Conservation (phyloP, 2,113 vertebrate genomes). For the Syngnathus typhle region DNA sequence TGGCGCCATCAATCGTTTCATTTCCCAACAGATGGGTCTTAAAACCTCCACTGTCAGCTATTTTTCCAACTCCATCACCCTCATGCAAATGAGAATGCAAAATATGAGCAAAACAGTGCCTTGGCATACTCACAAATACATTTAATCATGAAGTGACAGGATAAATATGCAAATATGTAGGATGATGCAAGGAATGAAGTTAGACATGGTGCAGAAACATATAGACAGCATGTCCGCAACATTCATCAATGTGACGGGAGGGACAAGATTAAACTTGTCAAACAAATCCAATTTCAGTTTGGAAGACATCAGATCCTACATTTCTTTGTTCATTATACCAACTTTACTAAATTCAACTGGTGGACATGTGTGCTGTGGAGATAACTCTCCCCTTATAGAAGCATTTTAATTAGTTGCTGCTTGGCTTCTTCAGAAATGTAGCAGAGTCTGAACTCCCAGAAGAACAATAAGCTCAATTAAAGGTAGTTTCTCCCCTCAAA, state of each 20-base stretch:
- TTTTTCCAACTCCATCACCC: conserved; percentile 48
- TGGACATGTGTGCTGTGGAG: conserved; percentile 60
- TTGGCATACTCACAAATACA: conserved; percentile 21
- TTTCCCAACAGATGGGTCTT: conserved; percentile 60
- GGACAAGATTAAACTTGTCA: conserved; percentile 4
- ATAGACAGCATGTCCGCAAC: conserved; percentile 6
- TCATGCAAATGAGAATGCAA: conserved; percentile 57
- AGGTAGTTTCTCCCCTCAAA: conserved; percentile 7
- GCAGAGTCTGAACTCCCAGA: conserved; percentile 54
- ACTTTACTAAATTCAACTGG: conserved; percentile 56
- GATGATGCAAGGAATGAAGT: conserved; percentile 20
- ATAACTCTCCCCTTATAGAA: conserved; percentile 60
- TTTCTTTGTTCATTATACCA: conserved; percentile 47
- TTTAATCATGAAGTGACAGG: conserved; percentile 38
- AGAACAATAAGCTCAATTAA: conserved; percentile 47
- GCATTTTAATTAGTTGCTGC: conserved; percentile 62
- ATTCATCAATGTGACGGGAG: conserved; percentile 14
- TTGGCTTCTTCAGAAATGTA: conserved; percentile 60
- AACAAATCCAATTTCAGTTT: conserved; percentile 44
- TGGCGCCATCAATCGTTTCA: conserved; percentile 51
- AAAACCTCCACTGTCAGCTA: conserved; percentile 59
- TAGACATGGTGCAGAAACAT: conserved; percentile 5
- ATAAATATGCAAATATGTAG: conserved; percentile 26
- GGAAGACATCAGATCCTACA: conserved; percentile 34
- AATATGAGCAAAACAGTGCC: conserved; percentile 28